Percentiles rank a stretch among this genome's conserved stretches.
These are phyloP conservation scores for Noctua pronuba DNA, from an alignment of 2,888 invertebrate genomes.

Conservation along the genomic window DNA sequence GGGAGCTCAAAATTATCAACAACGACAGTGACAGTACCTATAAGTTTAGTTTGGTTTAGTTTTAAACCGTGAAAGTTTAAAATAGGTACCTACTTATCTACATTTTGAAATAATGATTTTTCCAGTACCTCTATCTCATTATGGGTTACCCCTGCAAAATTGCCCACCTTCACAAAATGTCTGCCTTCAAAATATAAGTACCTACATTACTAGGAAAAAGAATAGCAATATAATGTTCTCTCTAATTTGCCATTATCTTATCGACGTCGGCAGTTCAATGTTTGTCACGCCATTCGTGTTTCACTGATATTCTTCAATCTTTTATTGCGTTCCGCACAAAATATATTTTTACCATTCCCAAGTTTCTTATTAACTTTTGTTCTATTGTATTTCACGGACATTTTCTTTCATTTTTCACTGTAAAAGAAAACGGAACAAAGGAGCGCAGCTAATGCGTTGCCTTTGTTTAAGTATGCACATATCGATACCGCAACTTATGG, in stretches of 20 bases:
- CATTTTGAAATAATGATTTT: no score
- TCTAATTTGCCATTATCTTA: constrained; percentile 56
- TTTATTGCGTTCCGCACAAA: constrained; percentile 5
- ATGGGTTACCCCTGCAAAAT: neutral
- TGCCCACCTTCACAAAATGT: neutral
- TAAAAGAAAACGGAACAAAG: constrained; percentile 47
- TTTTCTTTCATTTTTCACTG: constrained; percentile 33
- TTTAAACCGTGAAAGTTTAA: no score
- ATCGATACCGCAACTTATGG: constrained; percentile 77
- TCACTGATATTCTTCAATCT: constrained; percentile 28
- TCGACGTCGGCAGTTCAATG: constrained; percentile 51
- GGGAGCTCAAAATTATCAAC: no score
- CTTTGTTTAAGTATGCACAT: constrained; percentile 68
- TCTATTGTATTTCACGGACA: constrained; percentile 41
- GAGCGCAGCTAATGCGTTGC: constrained; percentile 56
- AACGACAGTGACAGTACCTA: no score
- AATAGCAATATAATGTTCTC: constrained; percentile 39
- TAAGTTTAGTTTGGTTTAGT: no score
- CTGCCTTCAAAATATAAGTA: constrained; percentile 7
- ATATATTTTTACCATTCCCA: constrained; percentile 25
- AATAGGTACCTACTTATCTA: neutral
- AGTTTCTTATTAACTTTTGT: constrained; percentile 40
- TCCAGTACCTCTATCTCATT: no score
- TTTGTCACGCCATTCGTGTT: constrained; percentile 56
- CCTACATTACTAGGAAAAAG: constrained; percentile 11